These are phyloP conservation scores for Sphaeridia pumilis DNA, from an alignment of 2,888 invertebrate genomes.

Conservation along the genomic window DNA sequence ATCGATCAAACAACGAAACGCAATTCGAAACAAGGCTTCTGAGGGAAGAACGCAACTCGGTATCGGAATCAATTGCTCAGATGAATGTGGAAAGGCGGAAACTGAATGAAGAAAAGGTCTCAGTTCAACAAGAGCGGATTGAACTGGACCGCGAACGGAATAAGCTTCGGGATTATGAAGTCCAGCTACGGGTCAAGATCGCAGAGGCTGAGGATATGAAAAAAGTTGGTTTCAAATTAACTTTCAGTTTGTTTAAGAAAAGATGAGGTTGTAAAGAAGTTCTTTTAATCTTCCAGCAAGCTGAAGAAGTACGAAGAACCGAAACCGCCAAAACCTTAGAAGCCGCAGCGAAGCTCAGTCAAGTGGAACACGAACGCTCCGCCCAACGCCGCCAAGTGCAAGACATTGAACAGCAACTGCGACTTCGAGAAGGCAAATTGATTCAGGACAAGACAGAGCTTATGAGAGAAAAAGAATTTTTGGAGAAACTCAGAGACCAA, in stretches of 20 bases:
- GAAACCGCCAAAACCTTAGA: constrained; percentile 22
- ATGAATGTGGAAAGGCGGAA: constrained; percentile 41
- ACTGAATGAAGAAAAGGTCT: constrained; percentile 50
- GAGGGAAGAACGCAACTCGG: constrained; percentile 26
- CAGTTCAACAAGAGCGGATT: constrained; percentile 49
- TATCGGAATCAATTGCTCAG: constrained; percentile 31
- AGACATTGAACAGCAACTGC: constrained; percentile 19
- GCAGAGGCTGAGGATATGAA: constrained; percentile 28
- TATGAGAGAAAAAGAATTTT: constrained; percentile 27
- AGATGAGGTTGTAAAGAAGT: too few relatives aligned
- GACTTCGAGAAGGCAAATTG: constrained; percentile 21
- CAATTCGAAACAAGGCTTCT: constrained; percentile 32
- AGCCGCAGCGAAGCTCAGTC: constrained; percentile 16
- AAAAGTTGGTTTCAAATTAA: too few relatives aligned
- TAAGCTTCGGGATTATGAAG: constrained; percentile 38
- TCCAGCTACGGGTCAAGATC: constrained; percentile 18
- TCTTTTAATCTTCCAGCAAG: too few relatives aligned
- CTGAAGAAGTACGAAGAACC: constrained; percentile 22
- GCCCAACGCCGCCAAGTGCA: constrained; percentile 18
- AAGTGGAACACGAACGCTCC: constrained; percentile 21
- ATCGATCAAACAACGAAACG: too few relatives aligned
- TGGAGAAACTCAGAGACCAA: constrained; percentile 29
- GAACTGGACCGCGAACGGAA: constrained; percentile 51
- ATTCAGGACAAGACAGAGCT: constrained; percentile 29
- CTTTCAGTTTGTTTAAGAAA: too few relatives aligned